Base-by-base conservation (phyloP, 2,888 invertebrate species). In the Tenthredo notha region DNA sequence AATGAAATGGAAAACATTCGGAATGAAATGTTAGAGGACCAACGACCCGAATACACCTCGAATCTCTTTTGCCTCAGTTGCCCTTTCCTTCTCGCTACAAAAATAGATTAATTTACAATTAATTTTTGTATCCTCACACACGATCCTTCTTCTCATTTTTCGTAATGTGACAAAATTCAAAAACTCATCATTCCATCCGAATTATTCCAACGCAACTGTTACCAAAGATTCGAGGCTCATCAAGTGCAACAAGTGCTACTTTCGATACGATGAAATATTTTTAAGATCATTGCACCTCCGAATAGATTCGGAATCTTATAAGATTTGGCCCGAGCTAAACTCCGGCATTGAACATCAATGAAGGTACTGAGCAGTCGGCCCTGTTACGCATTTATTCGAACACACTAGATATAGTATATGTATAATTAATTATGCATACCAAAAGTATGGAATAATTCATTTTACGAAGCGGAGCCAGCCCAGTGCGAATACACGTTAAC, bases 381-480 rank as follows among this genome's bases (percentile, higher is more conserved):
- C 61, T 61, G 21, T 40, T 12, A 80, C 61, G 37, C 47, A 80
- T 61, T 61, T 10, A 40, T 61, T 61, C 58, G 33, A 80, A 61
- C 40, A 80, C 40, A 61, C 37, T 58, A 80, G 29, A 15, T 78
- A 58, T 25, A 37, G 7, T 37, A 40, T 40, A 29, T 40, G 10
- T 40, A 15, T 40, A 18, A 80, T 25, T 80, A 61, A 50, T 29
- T 61, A 58, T 37, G 40, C 40, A 61, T 80, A 80, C 58, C 37
- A 61, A 80, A 37, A 33, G 58, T 80, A 80, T 61, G 58, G 54
- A 75, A 54, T 29, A n/a, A 80, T 58, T 80, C 6, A 61, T 61
- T 80, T 80, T 21, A 80, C 78, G 58, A 61, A 80, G 78, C 78
- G 78, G 78, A 80, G 37, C 61, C 78, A 80, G 78, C 78, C 78